Base-by-base conservation (phyloP, 1,140 invertebrate species). In the Drosophila arawakana region DNA sequence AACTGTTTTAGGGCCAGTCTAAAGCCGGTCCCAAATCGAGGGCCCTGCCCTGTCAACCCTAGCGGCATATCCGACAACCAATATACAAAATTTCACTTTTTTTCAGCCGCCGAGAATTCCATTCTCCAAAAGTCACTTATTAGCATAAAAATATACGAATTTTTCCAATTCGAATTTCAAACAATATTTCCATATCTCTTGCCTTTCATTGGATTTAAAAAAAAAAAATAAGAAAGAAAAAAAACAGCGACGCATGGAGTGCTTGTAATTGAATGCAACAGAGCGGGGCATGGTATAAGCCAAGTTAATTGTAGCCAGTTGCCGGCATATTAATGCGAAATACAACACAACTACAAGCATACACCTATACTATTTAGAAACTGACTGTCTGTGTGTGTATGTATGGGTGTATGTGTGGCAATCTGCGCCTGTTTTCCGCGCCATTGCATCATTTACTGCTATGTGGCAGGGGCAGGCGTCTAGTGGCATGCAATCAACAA, bases 1-100 rank as follows among this genome's bases (percentile, higher is more conserved):
- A 82, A 88, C 83, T 86, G 82, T 86, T 86, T 30, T 60, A 55
- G 59, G 74, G 69, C 69, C 49, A 35, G 41, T 34, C 30, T 54
- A 35, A 30, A 54, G 50, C 50, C 50, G 50, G 50, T n/a, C 15
- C n/a, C 3, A 9, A 25, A 10, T 25, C 47, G 50, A 52, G 66
- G 71, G 67, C 59, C 30, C 63, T 55, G 70, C 70, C 39, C 21
- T 41, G 68, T 61, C 55, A 7, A 25, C 75, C 66, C 63, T 57
- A 60, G 54, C 65, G 69, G 50, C 78, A 18, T 13, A 54, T n/a
- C 11, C 41, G 13, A 13, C 3, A 13, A 18, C 49, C 37, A 25
- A 73, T 13, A 57, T 15, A 21, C 18, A 5, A 70, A 85, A 88
- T 88, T 79, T 78, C 74, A 75, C 18, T 71, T 72, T 69, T 71